Percentiles rank a stretch among this genome's conserved stretches.
Conservation (phyloP, 1,140 invertebrate species). For the Scaptomyza pallida region DNA sequence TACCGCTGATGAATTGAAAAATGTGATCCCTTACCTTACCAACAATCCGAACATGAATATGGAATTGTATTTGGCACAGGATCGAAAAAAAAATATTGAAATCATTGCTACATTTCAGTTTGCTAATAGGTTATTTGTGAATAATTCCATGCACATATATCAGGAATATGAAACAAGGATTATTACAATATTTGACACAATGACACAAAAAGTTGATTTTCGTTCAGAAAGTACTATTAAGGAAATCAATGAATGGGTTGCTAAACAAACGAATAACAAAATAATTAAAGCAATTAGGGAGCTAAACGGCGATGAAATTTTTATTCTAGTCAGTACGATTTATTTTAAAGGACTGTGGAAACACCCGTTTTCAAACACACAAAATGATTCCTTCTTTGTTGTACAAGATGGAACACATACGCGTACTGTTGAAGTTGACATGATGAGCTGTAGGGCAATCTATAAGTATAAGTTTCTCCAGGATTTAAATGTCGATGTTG, state of each 20-base stretch:
- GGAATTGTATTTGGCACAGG: no score
- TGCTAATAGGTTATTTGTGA: neutral
- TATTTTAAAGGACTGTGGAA: neutral
- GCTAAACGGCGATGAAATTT: neutral
- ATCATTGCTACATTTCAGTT: no score
- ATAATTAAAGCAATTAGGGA: neutral
- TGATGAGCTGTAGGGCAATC: neutral
- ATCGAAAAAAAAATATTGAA: no score
- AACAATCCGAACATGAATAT: no score
- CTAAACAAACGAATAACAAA: neutral
- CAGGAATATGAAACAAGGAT: neutral
- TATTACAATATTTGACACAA: neutral
- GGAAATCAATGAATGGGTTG: neutral
- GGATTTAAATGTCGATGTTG: neutral
- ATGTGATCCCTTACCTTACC: no score
- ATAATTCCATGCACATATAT: neutral
- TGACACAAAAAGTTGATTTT: neutral
- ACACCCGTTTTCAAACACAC: neutral
- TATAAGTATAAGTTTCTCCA: neutral
- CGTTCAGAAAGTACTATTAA: neutral
- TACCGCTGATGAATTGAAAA: neutral
- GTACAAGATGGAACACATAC: neutral
- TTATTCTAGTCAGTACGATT: neutral
- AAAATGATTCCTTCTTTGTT: neutral
- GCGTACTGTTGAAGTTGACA: neutral